Base-by-base conservation (phyloP, 2,113 vertebrate genomes). In the Osmerus eperlanus region DNA sequence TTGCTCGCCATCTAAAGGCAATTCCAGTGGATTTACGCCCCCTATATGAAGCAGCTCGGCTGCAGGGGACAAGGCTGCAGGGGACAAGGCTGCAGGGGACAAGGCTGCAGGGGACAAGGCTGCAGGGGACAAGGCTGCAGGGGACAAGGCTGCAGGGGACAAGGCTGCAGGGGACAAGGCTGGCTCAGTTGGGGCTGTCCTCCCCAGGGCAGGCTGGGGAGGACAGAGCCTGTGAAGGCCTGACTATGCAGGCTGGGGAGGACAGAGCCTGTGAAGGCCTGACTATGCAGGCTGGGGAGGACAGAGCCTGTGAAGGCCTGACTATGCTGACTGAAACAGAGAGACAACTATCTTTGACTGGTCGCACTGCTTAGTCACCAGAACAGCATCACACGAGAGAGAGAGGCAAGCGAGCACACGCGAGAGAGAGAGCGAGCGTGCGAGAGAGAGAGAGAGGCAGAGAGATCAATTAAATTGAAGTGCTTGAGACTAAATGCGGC, bases 1-100 rank as follows among this genome's bases (percentile, higher is more conserved):
- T 80, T 80, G 41, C 59, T 14, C 32, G 64, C 80, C 85, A 89
- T 87, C 84, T 84, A 77, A 81, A 84, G 81, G 69, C 61, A 72
- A 78, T 75, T 85, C 79, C 82, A 81, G 55, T 54, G 29, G 64
- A 76, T 84, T 88, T 71, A 72, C 68, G 75, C 73, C 23, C 70
- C 64, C 64, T 12, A 41, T 71, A 76, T 23, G 62, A 29, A 70
- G 68, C 62, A 62, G 29, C 71, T 58, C 51, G n/a, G n/a, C n/a
- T n/a, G n/a, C n/a, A n/a, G n/a, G n/a, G n/a, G n/a, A n/a, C n/a
- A n/a, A n/a, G n/a, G n/a, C n/a, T n/a, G n/a, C n/a, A n/a, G n/a
- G n/a, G n/a, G n/a, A n/a, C n/a, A n/a, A n/a, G n/a, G n/a, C n/a
- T n/a, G n/a, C n/a, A n/a, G n/a, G n/a, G n/a, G n/a, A n/a, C n/a